Evolutionary conservation across 2,888 invertebrate genomes (phyloP).

Genomic region (Odontocerum albicorne): DNA sequence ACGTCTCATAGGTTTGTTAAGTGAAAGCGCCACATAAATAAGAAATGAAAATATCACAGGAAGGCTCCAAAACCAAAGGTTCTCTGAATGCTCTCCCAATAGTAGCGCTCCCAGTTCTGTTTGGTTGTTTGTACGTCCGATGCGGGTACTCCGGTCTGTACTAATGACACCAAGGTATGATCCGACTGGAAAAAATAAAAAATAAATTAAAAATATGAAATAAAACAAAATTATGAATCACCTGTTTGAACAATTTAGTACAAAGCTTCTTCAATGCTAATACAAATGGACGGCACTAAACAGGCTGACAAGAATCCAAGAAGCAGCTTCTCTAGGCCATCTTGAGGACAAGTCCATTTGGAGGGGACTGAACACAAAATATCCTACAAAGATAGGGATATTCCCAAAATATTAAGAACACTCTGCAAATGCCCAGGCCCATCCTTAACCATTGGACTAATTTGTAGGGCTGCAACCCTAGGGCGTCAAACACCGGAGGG

Average conservation of each 20-base stretch:
- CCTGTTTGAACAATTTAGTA: background rate
- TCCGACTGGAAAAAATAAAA: conserved; percentile 63
- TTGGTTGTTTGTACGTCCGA: conserved; percentile 77
- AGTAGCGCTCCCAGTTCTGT: conserved; percentile 91
- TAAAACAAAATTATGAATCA: background rate
- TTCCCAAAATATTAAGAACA: no score
- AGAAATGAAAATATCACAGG: conserved; percentile 48
- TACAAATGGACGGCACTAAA: no score
- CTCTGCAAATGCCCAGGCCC: no score
- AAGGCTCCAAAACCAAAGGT: conserved; percentile 88
- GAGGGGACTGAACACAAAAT: background rate
- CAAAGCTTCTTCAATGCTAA: background rate
- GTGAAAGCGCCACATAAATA: no score
- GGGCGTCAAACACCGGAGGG: no score
- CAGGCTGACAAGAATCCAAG: no score
- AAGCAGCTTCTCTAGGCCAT: no score
- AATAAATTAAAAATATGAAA: conserved; percentile 1
- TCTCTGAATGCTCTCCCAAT: conserved; percentile 92
- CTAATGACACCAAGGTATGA: conserved; percentile 79
- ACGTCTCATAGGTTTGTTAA: no score
- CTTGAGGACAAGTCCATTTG: no score
- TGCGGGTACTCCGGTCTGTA: conserved; percentile 83
- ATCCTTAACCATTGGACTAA: no score
- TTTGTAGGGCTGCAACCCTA: no score
- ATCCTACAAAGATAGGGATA: no score